phyloP scores from a whole-genome alignment of 1,140 invertebrate genomes.

The Drosophila erecta region DNA sequence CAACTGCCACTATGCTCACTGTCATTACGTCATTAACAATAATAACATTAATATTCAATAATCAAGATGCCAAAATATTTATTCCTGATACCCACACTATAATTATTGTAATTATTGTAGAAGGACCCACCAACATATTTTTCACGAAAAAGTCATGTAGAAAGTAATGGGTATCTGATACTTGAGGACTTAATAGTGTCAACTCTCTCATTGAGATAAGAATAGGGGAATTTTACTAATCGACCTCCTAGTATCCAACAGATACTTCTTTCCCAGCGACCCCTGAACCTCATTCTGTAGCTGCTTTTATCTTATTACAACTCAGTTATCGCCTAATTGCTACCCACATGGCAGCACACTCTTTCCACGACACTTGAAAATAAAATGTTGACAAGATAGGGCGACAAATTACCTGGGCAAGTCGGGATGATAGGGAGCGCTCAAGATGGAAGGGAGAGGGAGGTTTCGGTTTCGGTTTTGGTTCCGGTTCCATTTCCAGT shows the following conservation, averaged over 20 bases:
- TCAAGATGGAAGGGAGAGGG: constrained; percentile 10
- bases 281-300: background rate
- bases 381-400: constrained; percentile 76
- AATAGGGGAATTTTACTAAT: background rate
- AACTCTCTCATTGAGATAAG: too few relatives aligned
- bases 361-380: constrained; percentile 20
- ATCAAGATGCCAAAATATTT: too few relatives aligned
- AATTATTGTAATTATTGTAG: too few relatives aligned
- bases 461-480: constrained; percentile 55
- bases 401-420: constrained; percentile 70
- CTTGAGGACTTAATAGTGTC: too few relatives aligned
- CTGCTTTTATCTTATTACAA: constrained; percentile 42
- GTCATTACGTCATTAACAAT: too few relatives aligned
- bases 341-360: constrained; percentile 49
- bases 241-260: too few relatives aligned
- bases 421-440: constrained; percentile 6
- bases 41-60: too few relatives aligned
- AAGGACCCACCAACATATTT: too few relatives aligned
- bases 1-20: too few relatives aligned
- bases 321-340: constrained; percentile 52
- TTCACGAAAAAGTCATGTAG: too few relatives aligned
- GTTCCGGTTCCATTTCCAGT: constrained; percentile 44
- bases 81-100: too few relatives aligned
- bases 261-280: background rate
- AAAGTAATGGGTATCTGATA: too few relatives aligned